Conservation (phyloP, 2,888 invertebrate genomes). For the Liodrosophila aerea region DNA sequence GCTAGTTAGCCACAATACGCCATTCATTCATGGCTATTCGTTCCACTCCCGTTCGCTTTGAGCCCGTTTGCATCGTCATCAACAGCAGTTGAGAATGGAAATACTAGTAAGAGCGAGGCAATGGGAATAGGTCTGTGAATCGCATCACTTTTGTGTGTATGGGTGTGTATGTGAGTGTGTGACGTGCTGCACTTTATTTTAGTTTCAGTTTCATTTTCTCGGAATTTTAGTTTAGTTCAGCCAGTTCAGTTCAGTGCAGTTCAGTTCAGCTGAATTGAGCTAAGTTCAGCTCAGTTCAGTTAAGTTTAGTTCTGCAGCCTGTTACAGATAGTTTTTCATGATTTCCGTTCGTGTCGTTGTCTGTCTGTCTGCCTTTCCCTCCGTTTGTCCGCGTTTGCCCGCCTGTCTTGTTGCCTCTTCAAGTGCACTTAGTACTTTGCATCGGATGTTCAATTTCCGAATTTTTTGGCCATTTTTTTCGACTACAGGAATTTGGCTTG, state of each 20-base stretch:
- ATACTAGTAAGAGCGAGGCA: no score
- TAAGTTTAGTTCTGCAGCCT: slow-evolving; percentile 35
- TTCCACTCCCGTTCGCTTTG: slow-evolving; percentile 19
- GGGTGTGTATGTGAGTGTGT: no score
- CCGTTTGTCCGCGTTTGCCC: not conserved
- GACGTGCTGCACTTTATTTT: slow-evolving; percentile 44
- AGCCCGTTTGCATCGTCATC: slow-evolving; percentile 32
- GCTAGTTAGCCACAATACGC: slow-evolving; percentile 49
- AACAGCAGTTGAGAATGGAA: slow-evolving; percentile 22
- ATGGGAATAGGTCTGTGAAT: not conserved
- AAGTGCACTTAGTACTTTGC: slow-evolving; percentile 47
- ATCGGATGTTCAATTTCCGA: slow-evolving; percentile 74
- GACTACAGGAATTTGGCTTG: slow-evolving; percentile 7
- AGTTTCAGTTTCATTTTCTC: slow-evolving; percentile 26
- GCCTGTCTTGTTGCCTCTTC: slow-evolving; percentile 26
- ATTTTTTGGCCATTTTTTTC: slow-evolving; percentile 18
- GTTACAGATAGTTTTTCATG: slow-evolving; percentile 40
- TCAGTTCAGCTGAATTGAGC: slow-evolving; percentile 21
- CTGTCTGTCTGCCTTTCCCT: no score
- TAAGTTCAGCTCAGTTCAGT: slow-evolving; percentile 32
- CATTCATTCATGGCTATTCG: slow-evolving; percentile 49
- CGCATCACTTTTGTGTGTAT: no score
- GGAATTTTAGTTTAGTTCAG: slow-evolving; percentile 9
- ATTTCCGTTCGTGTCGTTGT: slow-evolving; percentile 49
- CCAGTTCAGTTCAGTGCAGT: slow-evolving; percentile 25